phyloP scores from a whole-genome alignment of 2,888 invertebrate species.

The Tiliacea aurago region DNA sequence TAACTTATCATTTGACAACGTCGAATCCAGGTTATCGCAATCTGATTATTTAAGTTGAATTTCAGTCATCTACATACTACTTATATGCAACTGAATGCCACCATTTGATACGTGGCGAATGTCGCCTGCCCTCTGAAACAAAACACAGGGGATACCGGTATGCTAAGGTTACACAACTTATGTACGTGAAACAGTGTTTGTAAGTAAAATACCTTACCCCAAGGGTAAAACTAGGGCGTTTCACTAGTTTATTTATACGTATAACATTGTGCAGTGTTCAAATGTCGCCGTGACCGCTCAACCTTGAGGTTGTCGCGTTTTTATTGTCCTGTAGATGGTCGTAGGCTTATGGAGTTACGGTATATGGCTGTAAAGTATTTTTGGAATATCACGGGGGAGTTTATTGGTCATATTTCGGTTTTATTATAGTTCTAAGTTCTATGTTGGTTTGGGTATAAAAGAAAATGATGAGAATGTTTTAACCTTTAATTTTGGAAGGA shows the following conservation, averaged over 20 bases:
- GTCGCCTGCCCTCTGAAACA: conserved; percentile 19
- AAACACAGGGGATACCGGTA: conserved; percentile 11
- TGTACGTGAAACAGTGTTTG: conserved; percentile 14
- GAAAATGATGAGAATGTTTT: conserved; percentile 3
- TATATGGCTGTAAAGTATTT: conserved; percentile 40
- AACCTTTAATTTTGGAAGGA: conserved; percentile 4
- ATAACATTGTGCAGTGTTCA: conserved; percentile 42
- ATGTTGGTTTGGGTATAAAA: conserved; percentile 15
- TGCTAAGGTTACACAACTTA: conserved; percentile 39
- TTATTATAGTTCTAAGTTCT: conserved; percentile 34
- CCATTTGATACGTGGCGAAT: conserved; percentile 10
- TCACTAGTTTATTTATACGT: conserved; percentile 46
- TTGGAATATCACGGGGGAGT: conserved; percentile 47
- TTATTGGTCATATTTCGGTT: conserved; percentile 49
- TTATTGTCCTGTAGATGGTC: conserved; percentile 52
- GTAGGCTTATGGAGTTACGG: conserved; percentile 48
- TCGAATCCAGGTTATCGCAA: not conserved
- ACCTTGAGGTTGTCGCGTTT: conserved; percentile 61
- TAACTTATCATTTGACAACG: not conserved
- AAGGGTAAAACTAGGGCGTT: conserved; percentile 47
- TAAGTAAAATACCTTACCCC: conserved; percentile 41
- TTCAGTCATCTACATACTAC: not conserved
- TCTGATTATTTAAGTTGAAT: not conserved
- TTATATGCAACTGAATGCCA: not conserved
- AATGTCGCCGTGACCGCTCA: conserved; percentile 60